Evolutionary conservation across 2,888 invertebrate species (phyloP), one percentile per base, ranked within the genome.

Genomic region (Drosophila paucipuncta): DNA sequence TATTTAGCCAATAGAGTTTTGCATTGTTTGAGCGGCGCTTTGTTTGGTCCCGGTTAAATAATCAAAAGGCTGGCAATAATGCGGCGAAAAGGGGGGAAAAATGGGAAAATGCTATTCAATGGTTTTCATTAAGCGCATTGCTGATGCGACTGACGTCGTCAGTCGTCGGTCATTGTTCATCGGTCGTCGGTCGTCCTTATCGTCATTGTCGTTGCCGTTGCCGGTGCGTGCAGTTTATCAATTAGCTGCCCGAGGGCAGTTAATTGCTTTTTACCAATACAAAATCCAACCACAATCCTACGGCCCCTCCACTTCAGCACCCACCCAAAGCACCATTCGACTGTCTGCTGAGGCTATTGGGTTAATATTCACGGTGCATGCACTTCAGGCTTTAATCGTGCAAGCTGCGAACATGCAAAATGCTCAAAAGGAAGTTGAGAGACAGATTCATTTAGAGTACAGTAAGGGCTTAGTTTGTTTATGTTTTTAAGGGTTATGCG

Each of bases 111-210:
- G 59, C 68, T 50, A 62, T 68, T 78, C 61, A 74, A 74, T 65
- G 85, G 78, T 85, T 89, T 88, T 85, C 85, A 90, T 90, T 88
- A 85, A 85, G 81, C 78, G 88, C 85, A 84, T 72, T 80, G 68
- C 80, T 66, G 70, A 73, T 81, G 76, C 89, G 68, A 54, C 70
- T 70, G 73, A 70, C 62, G 66, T 64, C 61, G 64, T 60, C 41
- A 9, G 6, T 39, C 43, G 5, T 43, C 3, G 39, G 1, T 39
- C 39, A 0, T 39, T 3, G 39, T 16, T 22, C 31, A n/a, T 41
- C 33, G 43, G 43, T 49, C n/a, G 41, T 43, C 59, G 13, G 4
- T 62, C n/a, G 11, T 47, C 30, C 10, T 60, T 35, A 52, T 33
- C 53, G 53, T 50, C 11, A 33, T 69, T 39, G 30, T 50, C 53